Base-by-base conservation (phyloP, 1,140 invertebrate species). In the Polyergus mexicanus region DNA sequence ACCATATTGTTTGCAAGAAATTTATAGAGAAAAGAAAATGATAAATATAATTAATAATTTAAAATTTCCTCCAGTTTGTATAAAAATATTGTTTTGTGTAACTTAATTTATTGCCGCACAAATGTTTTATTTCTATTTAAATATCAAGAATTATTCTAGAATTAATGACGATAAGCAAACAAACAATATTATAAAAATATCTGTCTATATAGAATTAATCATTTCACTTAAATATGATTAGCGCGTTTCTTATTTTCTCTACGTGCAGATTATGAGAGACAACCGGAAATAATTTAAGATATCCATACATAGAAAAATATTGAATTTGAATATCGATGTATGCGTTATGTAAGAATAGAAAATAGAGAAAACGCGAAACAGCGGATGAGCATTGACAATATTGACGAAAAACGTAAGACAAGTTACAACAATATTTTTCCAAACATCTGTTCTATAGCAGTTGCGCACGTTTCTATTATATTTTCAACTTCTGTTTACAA, bases 401-500 rank as follows among this genome's bases (percentile, higher is more conserved):
- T 54, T 32, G 8, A 75, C 5, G 19, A 65, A 65, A 60, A 16
- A 5, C 25, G n/a, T n/a, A 32, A 19, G 25, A 16, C 22, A 41
- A 16, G 35, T 13, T 5, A 16, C 6, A 38, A 38, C 3, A 58
- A 41, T 11, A 60, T 41, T 75, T 75, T n/a, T 11, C 13, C 11
- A 47, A 51, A 19, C n/a, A 58, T 19, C 16, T 38, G 2, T 75
- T 41, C 13, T 32, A 28, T n/a, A n/a, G 3, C 47, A 51, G 5
- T 22, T 74, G 11, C 54, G 16, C 32, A 3, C 13, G 13, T 41
- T 75, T 16, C 22, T 11, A 47, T 75, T 16, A 16, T 11, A 47
- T 32, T 38, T 74, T 7, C 19, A 63, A 63, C 47, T 63, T 77
- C 44, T 77, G 16, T 8, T 25, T 16, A 35, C 25, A 44, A 75